Evolutionary conservation across 2,113 vertebrate genomes (phyloP).

Genomic region (Calyptommatus sinebrachiatus): DNA sequence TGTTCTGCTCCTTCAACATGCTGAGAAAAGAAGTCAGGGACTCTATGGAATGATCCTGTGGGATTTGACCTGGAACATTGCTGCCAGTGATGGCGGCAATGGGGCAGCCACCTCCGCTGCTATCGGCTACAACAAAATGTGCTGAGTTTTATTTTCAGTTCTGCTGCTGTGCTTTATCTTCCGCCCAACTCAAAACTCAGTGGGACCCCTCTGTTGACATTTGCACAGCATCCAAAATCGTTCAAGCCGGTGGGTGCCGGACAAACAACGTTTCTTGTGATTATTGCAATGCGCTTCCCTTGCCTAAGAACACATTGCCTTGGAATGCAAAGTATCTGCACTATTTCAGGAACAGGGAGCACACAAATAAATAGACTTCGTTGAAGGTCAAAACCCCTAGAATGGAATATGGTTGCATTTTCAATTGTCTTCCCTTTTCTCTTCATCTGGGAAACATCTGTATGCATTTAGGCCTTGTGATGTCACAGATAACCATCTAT

Average conservation of each 20-base stretch:
- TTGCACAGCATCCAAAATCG: conserved; percentile 38
- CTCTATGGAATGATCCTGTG: conserved; percentile 3
- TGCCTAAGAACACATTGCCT: conserved; percentile 47
- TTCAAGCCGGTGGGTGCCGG: conserved; percentile 38
- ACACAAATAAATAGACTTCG: conserved; percentile 35
- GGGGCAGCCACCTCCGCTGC: background rate
- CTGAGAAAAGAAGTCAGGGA: background rate
- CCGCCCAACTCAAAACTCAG: conserved; percentile 46
- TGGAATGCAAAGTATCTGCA: conserved; percentile 55
- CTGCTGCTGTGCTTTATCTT: conserved; percentile 22
- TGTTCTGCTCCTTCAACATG: background rate
- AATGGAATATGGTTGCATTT: conserved; percentile 19
- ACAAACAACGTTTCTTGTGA: conserved; percentile 47
- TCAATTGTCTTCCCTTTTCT: background rate
- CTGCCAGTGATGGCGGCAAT: no score
- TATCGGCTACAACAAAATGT: background rate
- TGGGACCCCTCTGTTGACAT: conserved; percentile 36
- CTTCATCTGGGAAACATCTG: conserved; percentile 43
- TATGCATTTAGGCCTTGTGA: conserved; percentile 39
- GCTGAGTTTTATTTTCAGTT: conserved; percentile 33
- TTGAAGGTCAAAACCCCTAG: conserved; percentile 7
- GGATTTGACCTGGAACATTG: conserved; percentile 16
- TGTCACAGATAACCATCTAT: conserved; percentile 49
- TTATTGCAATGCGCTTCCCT: conserved; percentile 41
- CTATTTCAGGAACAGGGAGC: conserved; percentile 57